Conservation (phyloP, 2,888 invertebrate species). For the Acanthosepion pharaonis region DNA sequence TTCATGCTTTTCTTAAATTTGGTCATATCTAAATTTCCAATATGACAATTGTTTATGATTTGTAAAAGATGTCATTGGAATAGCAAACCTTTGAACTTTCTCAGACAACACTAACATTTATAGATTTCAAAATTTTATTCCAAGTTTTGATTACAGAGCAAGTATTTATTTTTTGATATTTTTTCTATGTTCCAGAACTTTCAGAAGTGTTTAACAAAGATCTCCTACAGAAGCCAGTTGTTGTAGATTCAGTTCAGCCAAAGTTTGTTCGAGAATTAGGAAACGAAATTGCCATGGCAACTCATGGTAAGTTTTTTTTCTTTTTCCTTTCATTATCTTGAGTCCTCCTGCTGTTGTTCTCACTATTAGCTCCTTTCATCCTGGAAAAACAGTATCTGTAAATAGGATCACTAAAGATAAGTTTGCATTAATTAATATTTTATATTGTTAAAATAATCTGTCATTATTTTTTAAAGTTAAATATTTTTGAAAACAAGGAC, state of each 20-base stretch:
- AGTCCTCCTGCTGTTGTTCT: background rate
- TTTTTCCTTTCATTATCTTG: background rate
- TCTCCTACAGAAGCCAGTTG: conserved; percentile 50
- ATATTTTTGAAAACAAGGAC: no score
- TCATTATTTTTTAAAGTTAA: no score
- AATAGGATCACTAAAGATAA: no score
- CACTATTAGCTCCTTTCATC: background rate
- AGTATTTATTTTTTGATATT: no score
- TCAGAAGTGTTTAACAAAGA: conserved; percentile 51
- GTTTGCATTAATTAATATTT: no score
- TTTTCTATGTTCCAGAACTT: conserved; percentile 49
- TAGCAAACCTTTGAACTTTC: no score
- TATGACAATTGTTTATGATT: background rate
- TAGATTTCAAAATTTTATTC: background rate
- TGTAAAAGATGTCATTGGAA: background rate
- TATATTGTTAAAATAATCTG: no score
- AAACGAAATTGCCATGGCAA: background rate
- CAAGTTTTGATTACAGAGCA: background rate
- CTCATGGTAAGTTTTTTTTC: background rate
- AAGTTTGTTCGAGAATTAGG: conserved; percentile 40
- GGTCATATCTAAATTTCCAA: no score
- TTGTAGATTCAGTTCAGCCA: background rate
- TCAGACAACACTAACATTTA: no score
- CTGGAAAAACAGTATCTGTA: no score
- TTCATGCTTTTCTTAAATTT: no score